Evolutionary conservation across 2,888 invertebrate genomes (phyloP), one percentile per base, ranked within the genome.

Genomic region (Poecilobothrus nobilitatus): DNA sequence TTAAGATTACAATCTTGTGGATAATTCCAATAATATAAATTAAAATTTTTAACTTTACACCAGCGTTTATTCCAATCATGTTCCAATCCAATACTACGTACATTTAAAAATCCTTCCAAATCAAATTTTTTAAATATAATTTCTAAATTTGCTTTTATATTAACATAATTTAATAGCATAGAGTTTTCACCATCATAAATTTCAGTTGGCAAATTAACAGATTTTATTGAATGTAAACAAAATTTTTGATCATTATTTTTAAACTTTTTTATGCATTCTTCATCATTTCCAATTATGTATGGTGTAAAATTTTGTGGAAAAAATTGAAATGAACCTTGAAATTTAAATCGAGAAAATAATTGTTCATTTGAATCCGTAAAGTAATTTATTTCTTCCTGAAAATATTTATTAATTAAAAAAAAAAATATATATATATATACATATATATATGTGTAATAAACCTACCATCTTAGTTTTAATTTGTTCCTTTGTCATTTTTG

Each of bases 61-160:
- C 86, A 87, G 68, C 83, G 79, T 0, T 84, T 80, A 75, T 85
- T 85, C 86, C 86, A 87, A 68, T 78, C 77, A 22, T 83, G 78
- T 0, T 76, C 75, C 7, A 78, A 79, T n/a, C 74, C 73, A 21
- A 81, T 78, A 67, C 81, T 80, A 18, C 85, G 84, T 18, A 85
- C 78, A 64, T 84, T 84, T 2, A 87, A 73, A 73, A 85, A 86
- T 1, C 86, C 86, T 2, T 78, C 74, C 63, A 81, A 73, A 0
- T 69, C 69, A 0, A 64, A 68, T 69, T 78, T 79, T 5, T 75
- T 74, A 69, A 80, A 72, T 8, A 76, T 41, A 9, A 71, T 67
- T 27, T 70, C 70, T 7, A 70, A 69, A 27, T 70, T 69, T 10
- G 68, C 70, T 1, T n/a, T 65, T 18, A 69, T 15, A 64, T 64